A percentile compares a stretch with the other conserved stretches of the same genome.
These are phyloP conservation scores for Aspidapion aeneum DNA, from an alignment of 2,888 invertebrate genomes.

Conservation along the genomic window DNA sequence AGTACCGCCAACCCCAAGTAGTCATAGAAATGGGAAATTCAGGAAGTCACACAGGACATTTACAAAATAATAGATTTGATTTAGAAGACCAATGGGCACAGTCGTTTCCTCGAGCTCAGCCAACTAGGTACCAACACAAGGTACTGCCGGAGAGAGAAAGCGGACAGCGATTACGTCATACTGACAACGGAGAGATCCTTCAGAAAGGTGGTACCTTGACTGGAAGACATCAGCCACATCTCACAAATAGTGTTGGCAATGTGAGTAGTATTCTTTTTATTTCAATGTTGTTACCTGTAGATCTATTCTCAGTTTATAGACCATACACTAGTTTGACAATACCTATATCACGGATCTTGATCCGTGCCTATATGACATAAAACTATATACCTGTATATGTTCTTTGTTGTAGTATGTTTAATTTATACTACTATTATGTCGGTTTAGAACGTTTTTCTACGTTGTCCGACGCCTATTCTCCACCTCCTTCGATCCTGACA, in stretches of 20 bases:
- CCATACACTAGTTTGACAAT: no score
- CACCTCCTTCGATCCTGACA: no score
- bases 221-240: conserved; percentile 51
- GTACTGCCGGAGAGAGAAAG: conserved; percentile 67
- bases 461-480: no score
- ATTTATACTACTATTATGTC: no score
- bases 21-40: conserved; percentile 44
- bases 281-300: no score
- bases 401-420: no score
- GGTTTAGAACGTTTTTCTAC: no score
- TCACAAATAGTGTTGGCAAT: conserved; percentile 9
- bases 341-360: no score
- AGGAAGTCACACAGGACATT: conserved; percentile 43
- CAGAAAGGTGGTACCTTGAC: conserved; percentile 82
- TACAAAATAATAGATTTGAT: conserved; percentile 27
- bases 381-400: no score
- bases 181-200: conserved; percentile 79
- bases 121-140: conserved; percentile 37
- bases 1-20: background rate
- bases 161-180: conserved; percentile 64
- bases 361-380: no score
- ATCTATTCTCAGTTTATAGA: no score
- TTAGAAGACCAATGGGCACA: conserved; percentile 38
- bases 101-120: conserved; percentile 40
- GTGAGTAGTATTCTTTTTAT: no score